A percentile compares a stretch with the other conserved stretches of the same genome.
Conservation (phyloP, 2,888 invertebrate genomes). For the Megamerina dolium region DNA sequence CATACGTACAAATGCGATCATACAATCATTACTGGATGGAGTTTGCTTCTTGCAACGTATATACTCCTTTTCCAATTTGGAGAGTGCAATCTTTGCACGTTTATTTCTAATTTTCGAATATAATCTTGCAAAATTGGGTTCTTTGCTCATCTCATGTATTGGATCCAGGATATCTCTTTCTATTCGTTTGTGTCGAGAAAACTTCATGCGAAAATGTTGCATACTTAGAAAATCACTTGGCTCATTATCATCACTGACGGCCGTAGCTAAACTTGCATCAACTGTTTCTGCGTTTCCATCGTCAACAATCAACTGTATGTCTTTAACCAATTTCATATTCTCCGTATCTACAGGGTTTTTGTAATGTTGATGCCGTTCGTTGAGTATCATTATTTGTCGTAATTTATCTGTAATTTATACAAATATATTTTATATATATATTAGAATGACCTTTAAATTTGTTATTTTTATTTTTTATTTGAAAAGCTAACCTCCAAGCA, state of each 20-base stretch:
- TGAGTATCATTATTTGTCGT: constrained; percentile 27
- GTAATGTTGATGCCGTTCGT: constrained; percentile 20
- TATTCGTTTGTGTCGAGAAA: neutral
- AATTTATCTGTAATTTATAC: constrained; percentile 25
- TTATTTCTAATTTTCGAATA: constrained; percentile 36
- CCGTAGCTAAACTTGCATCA: neutral
- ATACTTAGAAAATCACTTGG: too few species aligned
- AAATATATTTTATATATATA: too few species aligned
- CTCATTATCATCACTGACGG: too few species aligned
- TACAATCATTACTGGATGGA: constrained; percentile 30
- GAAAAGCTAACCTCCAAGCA: too few species aligned
- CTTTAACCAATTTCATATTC: constrained; percentile 9
- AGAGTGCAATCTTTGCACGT: constrained; percentile 31
- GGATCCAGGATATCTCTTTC: constrained; percentile 29
- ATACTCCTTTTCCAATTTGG: constrained; percentile 35
- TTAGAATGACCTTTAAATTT: too few species aligned
- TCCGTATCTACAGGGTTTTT: constrained; percentile 21
- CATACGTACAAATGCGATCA: constrained; percentile 38
- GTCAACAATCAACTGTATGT: constrained; percentile 1
- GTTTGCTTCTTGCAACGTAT: constrained; percentile 37
- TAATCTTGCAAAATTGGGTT: constrained; percentile 29
- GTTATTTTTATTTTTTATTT: too few species aligned
- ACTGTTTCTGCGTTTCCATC: neutral
- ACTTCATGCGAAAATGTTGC: constrained; percentile 20
- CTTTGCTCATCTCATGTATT: constrained; percentile 22